A percentile compares a stretch with the other conserved stretches of the same genome.
Evolutionary conservation across 2,113 vertebrate genomes (phyloP).

Genomic region (Istiophorus platypterus): DNA sequence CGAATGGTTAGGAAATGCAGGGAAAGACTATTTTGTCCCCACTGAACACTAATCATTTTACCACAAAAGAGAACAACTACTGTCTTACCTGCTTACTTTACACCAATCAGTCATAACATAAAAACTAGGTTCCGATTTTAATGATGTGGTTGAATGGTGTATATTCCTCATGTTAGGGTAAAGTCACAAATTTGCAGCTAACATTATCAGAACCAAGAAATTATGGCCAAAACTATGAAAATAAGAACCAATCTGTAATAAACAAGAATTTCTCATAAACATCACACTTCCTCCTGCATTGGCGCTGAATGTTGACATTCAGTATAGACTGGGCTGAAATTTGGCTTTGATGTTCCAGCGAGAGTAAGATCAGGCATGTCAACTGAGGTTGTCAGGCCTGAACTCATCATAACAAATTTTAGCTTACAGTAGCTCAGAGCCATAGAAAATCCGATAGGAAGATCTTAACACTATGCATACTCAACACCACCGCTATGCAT

Average conservation of each 20-base stretch:
- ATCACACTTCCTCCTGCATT: not conserved
- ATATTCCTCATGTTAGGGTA: not conserved
- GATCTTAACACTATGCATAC: not conserved
- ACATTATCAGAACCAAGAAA: not conserved
- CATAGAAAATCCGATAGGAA: not conserved
- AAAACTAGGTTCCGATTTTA: too few species aligned
- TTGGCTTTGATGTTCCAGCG: constrained; percentile 17
- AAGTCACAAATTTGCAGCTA: not conserved
- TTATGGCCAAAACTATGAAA: not conserved
- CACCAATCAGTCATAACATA: too few species aligned
- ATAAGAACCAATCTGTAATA: not conserved
- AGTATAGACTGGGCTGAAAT: not conserved
- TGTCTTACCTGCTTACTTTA: not conserved
- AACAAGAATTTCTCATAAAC: not conserved
- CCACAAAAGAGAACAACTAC: not conserved
- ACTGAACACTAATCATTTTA: not conserved
- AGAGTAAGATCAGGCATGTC: constrained; percentile 12
- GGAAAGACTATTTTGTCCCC: not conserved
- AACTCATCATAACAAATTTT: not conserved
- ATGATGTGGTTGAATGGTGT: too few species aligned
- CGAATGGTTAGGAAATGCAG: not conserved
- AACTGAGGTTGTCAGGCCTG: not conserved
- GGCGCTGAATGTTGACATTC: not conserved
- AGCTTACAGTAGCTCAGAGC: constrained; percentile 13
- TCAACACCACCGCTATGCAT: not conserved